These are phyloP conservation scores for Neoarius graeffei DNA, from an alignment of 2,113 vertebrate genomes.

Conservation along the genomic window DNA sequence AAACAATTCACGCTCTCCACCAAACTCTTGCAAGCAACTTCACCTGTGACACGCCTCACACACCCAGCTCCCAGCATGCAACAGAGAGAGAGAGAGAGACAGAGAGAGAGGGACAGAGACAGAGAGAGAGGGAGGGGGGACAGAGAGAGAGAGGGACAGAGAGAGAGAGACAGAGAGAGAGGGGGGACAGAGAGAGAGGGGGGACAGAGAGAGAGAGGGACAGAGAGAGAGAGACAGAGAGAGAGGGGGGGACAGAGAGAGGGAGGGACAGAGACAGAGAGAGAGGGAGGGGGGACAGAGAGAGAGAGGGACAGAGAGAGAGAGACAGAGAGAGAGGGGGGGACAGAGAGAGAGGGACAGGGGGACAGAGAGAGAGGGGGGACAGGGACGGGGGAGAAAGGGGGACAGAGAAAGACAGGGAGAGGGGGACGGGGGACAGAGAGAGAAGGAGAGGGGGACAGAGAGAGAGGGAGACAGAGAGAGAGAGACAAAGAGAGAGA, in stretches of 20 bases:
- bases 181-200: too few species aligned
- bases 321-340: background rate
- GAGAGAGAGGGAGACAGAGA: background rate
- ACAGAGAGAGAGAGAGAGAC: too few species aligned
- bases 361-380: too few species aligned
- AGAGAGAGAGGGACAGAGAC: fast-evolving
- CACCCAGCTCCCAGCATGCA: too few species aligned
- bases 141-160: too few species aligned
- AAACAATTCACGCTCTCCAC: too few species aligned
- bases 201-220: background rate
- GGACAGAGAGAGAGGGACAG: background rate
- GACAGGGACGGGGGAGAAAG: fast-evolving
- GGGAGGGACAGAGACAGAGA: background rate
- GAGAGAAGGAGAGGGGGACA: background rate
- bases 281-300: too few species aligned
- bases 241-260: background rate
- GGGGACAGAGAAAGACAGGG: fast-evolving
- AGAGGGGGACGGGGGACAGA: fast-evolving
- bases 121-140: fast-evolving
- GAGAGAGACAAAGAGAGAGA: too few species aligned
- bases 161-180: background rate
- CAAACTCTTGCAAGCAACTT: too few species aligned
- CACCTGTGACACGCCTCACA: too few species aligned
- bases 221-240: too few species aligned
- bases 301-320: background rate